Percentiles rank a stretch among this genome's conserved stretches.
phyloP scores from a whole-genome alignment of 1,140 invertebrate species.

The Centruroides vittatus region DNA sequence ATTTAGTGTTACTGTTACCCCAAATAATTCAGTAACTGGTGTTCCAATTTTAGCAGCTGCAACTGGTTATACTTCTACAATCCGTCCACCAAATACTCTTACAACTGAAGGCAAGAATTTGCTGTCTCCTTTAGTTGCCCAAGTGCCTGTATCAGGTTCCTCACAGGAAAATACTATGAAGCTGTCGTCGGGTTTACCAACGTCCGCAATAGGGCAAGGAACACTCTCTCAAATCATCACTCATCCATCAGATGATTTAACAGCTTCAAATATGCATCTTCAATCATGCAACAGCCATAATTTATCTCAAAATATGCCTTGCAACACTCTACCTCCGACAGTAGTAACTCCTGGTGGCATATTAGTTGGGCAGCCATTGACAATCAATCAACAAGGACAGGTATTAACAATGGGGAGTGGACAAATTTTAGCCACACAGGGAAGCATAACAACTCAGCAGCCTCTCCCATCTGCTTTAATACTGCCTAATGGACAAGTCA shows the following conservation, averaged over 20 bases:
- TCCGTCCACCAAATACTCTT: background rate
- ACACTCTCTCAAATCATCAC: background rate
- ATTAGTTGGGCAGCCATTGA: background rate
- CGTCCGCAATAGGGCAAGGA: no score
- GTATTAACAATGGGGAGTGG: background rate
- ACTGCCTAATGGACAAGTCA: conserved; percentile 32
- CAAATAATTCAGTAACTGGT: background rate
- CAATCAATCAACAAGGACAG: background rate
- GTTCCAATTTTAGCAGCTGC: background rate
- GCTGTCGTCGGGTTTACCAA: no score
- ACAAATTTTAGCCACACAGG: background rate
- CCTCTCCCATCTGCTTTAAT: conserved; percentile 27
- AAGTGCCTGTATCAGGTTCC: background rate
- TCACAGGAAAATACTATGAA: background rate
- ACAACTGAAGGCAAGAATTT: background rate
- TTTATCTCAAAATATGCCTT: background rate
- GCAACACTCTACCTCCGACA: background rate
- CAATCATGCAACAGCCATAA: no score
- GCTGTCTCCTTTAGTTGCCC: background rate
- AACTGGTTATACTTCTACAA: background rate
- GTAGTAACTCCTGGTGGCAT: background rate
- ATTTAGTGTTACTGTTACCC: background rate
- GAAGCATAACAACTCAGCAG: background rate
- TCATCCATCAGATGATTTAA: background rate
- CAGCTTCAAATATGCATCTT: no score